Conservation (phyloP, 2,888 invertebrate genomes). For the Tromatobia lineatoria region DNA sequence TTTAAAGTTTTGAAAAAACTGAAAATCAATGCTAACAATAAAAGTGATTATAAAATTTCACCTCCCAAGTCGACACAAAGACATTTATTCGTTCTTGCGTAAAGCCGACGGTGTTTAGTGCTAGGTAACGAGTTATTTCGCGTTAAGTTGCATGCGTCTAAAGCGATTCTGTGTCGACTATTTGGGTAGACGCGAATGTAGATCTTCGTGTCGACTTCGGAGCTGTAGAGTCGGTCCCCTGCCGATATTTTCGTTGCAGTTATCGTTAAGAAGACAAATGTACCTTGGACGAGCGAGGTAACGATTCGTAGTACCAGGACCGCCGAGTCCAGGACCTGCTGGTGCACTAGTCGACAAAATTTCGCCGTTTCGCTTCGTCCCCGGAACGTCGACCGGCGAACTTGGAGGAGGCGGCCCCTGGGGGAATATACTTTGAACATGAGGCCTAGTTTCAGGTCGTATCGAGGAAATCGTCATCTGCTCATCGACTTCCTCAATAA, state of each 20-base stretch:
- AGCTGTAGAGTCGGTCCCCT: no score
- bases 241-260: background rate
- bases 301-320: slow-evolving; percentile 61
- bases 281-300: slow-evolving; percentile 63
- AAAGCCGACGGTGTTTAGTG: no score
- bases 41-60: background rate
- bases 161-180: no score
- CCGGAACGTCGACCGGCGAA: slow-evolving; percentile 89
- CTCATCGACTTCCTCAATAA: slow-evolving; percentile 89
- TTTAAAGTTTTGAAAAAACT: background rate
- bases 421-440: slow-evolving; percentile 82
- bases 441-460: slow-evolving; percentile 86
- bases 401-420: slow-evolving; percentile 88
- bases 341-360: slow-evolving; percentile 82
- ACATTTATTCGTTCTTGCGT: no score
- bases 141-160: no score
- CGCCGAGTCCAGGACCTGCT: slow-evolving; percentile 66
- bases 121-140: no score
- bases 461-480: slow-evolving; percentile 93
- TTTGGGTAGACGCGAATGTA: no score
- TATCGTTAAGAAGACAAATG: background rate
- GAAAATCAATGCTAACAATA: background rate
- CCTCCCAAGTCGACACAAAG: no score
- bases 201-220: no score
- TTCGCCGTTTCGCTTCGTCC: slow-evolving; percentile 75